These are phyloP conservation scores for Drosophila nigromelanica DNA, from an alignment of 1,140 invertebrate species.

Conservation along the genomic window DNA sequence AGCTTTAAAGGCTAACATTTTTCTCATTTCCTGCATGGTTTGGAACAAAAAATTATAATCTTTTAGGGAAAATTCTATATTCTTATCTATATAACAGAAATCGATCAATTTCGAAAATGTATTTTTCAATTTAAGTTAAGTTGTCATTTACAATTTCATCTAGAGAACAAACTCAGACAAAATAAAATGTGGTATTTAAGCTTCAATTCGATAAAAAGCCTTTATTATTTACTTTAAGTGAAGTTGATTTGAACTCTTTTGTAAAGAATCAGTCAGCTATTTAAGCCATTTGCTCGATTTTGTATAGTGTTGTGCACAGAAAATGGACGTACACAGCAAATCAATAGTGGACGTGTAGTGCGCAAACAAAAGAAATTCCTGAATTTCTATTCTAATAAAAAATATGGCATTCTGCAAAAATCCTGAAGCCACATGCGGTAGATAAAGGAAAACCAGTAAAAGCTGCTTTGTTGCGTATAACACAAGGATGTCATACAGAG, in stretches of 20 bases:
- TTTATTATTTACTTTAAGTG: too few species aligned
- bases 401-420: neutral
- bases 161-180: too few species aligned
- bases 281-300: neutral
- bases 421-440: neutral
- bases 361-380: constrained; percentile 23
- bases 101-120: too few species aligned
- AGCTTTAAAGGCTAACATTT: too few species aligned
- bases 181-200: too few species aligned
- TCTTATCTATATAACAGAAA: too few species aligned
- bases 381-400: neutral
- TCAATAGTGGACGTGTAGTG: constrained; percentile 2
- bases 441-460: neutral
- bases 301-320: neutral
- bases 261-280: neutral
- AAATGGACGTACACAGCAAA: neutral
- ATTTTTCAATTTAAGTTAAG: too few species aligned
- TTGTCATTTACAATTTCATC: too few species aligned
- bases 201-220: too few species aligned
- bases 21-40: too few species aligned
- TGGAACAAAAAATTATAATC: too few species aligned
- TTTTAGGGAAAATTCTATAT: too few species aligned
- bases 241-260: neutral
- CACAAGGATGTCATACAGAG: neutral
- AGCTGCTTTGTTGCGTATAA: neutral